Base-by-base conservation (phyloP, 2,888 invertebrate genomes). In the Frankliniella intonsa region DNA sequence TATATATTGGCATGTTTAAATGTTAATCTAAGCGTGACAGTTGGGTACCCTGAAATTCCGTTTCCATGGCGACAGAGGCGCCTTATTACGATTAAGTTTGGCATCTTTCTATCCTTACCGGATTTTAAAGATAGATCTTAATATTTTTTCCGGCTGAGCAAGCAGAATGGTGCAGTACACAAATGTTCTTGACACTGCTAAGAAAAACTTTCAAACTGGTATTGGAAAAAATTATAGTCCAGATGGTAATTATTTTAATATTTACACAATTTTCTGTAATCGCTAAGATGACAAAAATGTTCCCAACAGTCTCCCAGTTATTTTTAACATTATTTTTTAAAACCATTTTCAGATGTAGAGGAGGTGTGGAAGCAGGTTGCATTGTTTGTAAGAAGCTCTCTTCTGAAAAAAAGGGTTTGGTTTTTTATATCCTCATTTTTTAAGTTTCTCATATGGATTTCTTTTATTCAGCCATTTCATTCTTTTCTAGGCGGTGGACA, bases 301-400 rank as follows among this genome's bases (percentile, higher is more conserved):
- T n/a, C 22, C 22, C 7, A 11, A 7, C 7, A n/a, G 22, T n/a
- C 11, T 1, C 22, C 1, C 10, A 76, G 12, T 25, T 12, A 9
- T 25, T 12, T 1, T 25, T 9, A 12, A 12, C 0, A 5, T 25
- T 25, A 22, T 22, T 19, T 5, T 11, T 3, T 12, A 11, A 76
- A 25, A 25, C 22, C 22, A 10, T 11, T 11, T 22, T 19, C 69
- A 76, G 69, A 76, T 76, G 69, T 76, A 9, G 25, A 22, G 10
- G 69, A 76, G 12, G 69, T 76, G 69, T 76, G 69, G 69, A 76
- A 76, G 69, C 69, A 76, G 25, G 69, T 76, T 8, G 69, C 69
- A 0, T 25, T 25, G 25, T 76, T 25, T 9, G 25, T 76, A 22
- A 22, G 69, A 76, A 76, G 69, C 25, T 76, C 69, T 1, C 25